A percentile compares a stretch with the other conserved stretches of the same genome.
phyloP scores from a whole-genome alignment of 2,888 invertebrate genomes.

The Macrophya annulata region DNA sequence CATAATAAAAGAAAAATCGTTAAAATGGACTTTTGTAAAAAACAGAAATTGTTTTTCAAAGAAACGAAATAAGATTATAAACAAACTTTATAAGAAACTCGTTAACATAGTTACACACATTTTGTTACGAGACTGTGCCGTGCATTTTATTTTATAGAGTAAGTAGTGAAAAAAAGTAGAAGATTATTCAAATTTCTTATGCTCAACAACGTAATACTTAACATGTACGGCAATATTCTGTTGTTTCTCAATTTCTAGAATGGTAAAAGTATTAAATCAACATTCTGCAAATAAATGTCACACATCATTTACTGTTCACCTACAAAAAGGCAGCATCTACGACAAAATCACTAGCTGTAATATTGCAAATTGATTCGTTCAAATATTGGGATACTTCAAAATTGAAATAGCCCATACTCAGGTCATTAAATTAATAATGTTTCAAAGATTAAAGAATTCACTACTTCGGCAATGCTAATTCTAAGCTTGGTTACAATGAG shows the following conservation, averaged over 20 bases:
- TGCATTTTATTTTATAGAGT: slow-evolving; percentile 10
- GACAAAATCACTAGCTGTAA: slow-evolving; percentile 14
- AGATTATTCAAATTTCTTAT: slow-evolving; percentile 47
- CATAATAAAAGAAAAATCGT: background rate
- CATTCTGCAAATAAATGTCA: slow-evolving; percentile 47
- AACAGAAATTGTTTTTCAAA: background rate
- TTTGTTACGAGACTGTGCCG: slow-evolving; percentile 7
- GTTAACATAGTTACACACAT: slow-evolving; percentile 3
- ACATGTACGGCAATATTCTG: slow-evolving; percentile 34
- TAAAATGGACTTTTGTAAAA: background rate
- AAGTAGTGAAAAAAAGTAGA: background rate
- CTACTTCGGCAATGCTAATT: too few relatives aligned
- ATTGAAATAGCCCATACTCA: background rate
- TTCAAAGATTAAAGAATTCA: background rate
- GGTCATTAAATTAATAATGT: background rate
- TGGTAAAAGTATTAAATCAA: slow-evolving; percentile 29
- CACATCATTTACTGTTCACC: slow-evolving; percentile 41
- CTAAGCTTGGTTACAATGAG: background rate
- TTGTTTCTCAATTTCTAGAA: slow-evolving; percentile 39
- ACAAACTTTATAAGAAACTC: background rate
- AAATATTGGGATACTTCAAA: background rate
- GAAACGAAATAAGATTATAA: background rate
- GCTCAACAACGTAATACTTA: slow-evolving; percentile 32
- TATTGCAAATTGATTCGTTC: slow-evolving; percentile 42
- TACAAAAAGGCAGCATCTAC: slow-evolving; percentile 33